Evolutionary conservation across 1,140 invertebrate species (phyloP).

Genomic region (Brachionus plicatilis): DNA sequence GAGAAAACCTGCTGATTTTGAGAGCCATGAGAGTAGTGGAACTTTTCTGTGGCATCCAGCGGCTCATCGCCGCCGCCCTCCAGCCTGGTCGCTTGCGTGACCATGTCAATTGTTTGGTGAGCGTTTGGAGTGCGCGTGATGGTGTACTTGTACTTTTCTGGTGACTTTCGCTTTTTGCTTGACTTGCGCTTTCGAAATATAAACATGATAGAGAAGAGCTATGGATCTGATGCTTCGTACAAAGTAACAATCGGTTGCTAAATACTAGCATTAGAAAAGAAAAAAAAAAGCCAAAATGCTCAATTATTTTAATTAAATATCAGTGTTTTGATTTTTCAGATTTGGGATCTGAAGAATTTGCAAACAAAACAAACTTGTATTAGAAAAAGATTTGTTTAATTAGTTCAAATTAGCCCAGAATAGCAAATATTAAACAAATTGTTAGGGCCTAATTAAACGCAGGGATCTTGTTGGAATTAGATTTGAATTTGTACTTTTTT

Average conservation of each 20-base stretch:
- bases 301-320: constrained; percentile 6
- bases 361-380: background rate
- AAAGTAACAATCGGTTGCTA: constrained; percentile 7
- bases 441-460: background rate
- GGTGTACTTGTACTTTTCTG: background rate
- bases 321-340: background rate
- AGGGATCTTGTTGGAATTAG: background rate
- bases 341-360: background rate
- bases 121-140: background rate
- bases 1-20: background rate
- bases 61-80: background rate
- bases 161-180: background rate
- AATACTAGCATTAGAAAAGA: background rate
- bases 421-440: background rate
- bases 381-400: background rate
- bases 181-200: constrained; percentile 6
- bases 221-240: background rate
- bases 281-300: background rate
- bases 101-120: background rate
- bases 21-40: background rate
- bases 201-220: background rate
- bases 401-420: background rate
- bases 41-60: background rate
- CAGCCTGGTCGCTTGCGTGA: background rate
- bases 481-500: background rate